A percentile compares a stretch with the other conserved stretches of the same genome.
Conservation (phyloP, 2,113 vertebrate genomes). For the Mus spicilegus region DNA sequence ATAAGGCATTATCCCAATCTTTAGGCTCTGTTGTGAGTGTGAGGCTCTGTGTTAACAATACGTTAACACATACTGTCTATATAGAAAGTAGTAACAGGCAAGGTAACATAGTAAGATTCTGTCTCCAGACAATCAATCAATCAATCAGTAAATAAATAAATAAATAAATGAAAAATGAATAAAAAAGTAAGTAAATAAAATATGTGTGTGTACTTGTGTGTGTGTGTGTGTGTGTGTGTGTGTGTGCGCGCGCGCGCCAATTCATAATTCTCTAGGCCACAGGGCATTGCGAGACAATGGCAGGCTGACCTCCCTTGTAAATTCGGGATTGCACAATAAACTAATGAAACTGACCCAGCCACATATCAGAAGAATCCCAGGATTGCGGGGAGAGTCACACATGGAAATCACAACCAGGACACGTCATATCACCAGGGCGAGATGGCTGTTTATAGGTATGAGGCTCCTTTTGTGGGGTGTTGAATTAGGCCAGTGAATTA, state of each 20-base stretch:
- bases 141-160: too few species aligned
- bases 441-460: neutral
- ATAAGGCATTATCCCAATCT: neutral
- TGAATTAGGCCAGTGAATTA: too few species aligned
- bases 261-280: neutral
- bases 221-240: neutral
- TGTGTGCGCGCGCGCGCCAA: neutral
- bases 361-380: neutral
- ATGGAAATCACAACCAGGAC: neutral
- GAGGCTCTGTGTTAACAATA: neutral
- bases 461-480: neutral
- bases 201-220: neutral
- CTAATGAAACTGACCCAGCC: neutral
- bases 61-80: neutral
- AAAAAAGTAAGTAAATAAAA: neutral
- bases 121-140: neutral
- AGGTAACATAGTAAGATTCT: neutral
- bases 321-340: neutral
- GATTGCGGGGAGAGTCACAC: neutral
- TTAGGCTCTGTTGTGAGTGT: neutral
- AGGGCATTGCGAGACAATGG: slow-evolving; percentile 15
- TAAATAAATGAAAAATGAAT: too few species aligned
- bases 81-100: neutral
- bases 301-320: neutral
- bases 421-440: neutral